Evolutionary conservation across 2,888 invertebrate genomes (phyloP), one percentile per base, ranked within the genome.

Genomic region (Mimumesa dahlbomi): DNA sequence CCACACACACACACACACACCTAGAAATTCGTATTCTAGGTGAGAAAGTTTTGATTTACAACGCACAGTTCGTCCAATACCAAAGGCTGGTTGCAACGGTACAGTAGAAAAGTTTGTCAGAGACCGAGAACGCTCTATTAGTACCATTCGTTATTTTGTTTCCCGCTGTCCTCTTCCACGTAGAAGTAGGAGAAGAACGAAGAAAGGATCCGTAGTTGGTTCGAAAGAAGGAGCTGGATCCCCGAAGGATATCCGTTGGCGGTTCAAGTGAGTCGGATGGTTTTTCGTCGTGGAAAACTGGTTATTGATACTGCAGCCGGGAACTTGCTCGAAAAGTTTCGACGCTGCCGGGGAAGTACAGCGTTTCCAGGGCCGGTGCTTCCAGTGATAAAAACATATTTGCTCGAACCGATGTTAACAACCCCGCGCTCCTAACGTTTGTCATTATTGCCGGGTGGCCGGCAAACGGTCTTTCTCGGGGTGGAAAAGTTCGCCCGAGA

Each of bases 381-480:
- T 63, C 66, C 68, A 72, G 66, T 65, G 83, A 77, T 83, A 85
- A 85, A 85, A 85, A 85, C 85, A 85, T 85, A 85, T 85, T 85
- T 81, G 75, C 81, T 66, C 69, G 74, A 74, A 66, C 72, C 77
- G 80, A 79, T 78, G 82, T 79, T 81, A 84, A 83, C 84, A 81
- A 82, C 82, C 78, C 22, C 43, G 25, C 16, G 22, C 62, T 66
- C 63, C 56, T 72, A 73, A 73, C 75, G 69, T 79, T 74, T 76
- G 64, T 79, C 74, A 74, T 62, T 69, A 73, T 56, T 50, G 46
- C 50, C 48, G 49, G 54, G 22, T 49, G 14, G 11, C 19, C 34
- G 36, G 19, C 16, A 11, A 4, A 11, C 36, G n/a, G 34, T 18
- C 29, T 25, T 11, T 9, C 31, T 11, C n/a, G 21, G n/a, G 50